phyloP scores from a whole-genome alignment of 1,140 invertebrate genomes.

The Sycophaga agraensis region DNA sequence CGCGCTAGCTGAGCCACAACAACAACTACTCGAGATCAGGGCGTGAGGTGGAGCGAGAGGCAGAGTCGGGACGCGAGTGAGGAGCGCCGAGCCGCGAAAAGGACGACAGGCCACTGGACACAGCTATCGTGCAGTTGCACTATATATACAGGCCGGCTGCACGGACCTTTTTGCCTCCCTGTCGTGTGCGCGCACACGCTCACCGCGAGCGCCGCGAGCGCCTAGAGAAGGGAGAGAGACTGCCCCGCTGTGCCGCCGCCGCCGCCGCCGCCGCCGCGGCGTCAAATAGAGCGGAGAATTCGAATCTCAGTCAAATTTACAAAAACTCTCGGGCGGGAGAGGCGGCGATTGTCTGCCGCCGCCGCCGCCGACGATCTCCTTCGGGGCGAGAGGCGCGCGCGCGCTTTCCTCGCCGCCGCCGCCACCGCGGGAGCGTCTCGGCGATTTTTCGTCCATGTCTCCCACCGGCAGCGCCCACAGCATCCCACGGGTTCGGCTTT shows the following conservation, averaged over 20 bases:
- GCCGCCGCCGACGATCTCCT: no score
- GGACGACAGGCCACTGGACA: slow-evolving; percentile 44
- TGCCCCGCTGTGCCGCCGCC: background rate
- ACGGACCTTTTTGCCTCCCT: slow-evolving; percentile 49
- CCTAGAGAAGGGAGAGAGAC: slow-evolving; percentile 19
- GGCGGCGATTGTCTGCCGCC: slow-evolving; percentile 5
- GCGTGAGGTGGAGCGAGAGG: background rate
- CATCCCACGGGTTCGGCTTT: no score
- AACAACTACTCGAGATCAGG: background rate
- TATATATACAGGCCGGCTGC: slow-evolving; percentile 54
- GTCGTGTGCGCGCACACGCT: slow-evolving; percentile 20
- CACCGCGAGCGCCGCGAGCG: background rate
- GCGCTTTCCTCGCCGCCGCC: no score
- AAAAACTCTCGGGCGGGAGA: slow-evolving; percentile 38
- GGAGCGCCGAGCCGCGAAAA: background rate
- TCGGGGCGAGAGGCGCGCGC: no score
- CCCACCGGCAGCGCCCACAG: background rate
- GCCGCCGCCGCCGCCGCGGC: slow-evolving; percentile 32
- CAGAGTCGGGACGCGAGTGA: background rate
- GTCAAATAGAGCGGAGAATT: slow-evolving; percentile 60
- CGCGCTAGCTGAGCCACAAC: background rate
- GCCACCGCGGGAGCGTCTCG: no score
- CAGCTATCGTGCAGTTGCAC: slow-evolving; percentile 45
- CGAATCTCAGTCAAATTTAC: slow-evolving; percentile 57
- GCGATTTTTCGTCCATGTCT: background rate